Base-by-base conservation (phyloP, 2,797 vertebrate genomes). In the Siniperca undulata region DNA sequence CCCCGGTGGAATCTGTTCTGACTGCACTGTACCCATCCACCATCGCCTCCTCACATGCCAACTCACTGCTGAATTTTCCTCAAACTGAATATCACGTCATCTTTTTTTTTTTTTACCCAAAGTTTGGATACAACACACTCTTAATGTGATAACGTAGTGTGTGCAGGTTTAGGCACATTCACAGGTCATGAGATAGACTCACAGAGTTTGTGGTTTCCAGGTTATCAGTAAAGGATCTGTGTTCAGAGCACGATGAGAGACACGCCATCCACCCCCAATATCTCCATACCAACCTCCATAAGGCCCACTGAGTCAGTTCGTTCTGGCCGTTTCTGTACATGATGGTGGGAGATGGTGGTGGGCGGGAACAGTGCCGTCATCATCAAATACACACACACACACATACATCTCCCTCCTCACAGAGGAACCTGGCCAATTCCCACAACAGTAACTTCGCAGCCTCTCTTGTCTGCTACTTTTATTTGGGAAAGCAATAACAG, bases 231-330 rank as follows among this genome's bases (percentile, higher is more conserved):
- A 74, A 78, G 56, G 64, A 78, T 86, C 48, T 60, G 71, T 44
- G 80, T 50, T 76, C 79, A 70, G 86, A 88, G 91, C 92, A 91
- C 90, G 92, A 93, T 55, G 78, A 89, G 88, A 92, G 83, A 85
- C 92, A 89, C 61, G 92, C 90, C 72, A 77, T 80, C 92, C 93
- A 70, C 95, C 95, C 91, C 92, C 94, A 70, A 82, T 38, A 90
- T 93, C 90, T 94, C 91, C 91, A 92, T 84, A 90, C 79, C 91
- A 88, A 82, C 87, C 92, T 92, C 94, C 92, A 93, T 91, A 87
- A 90, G 89, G 94, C 90, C 88, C 80, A 91, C 93, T 96, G 95
- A 95, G 92, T 96, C 95, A 95, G 93, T 70, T 73, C 58, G 84
- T 88, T 83, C 84, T 75, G 82, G 90, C 82, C 67, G 85, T 87